phyloP scores from a whole-genome alignment of 1,140 invertebrate species.

The Calephelis virginiensis region DNA sequence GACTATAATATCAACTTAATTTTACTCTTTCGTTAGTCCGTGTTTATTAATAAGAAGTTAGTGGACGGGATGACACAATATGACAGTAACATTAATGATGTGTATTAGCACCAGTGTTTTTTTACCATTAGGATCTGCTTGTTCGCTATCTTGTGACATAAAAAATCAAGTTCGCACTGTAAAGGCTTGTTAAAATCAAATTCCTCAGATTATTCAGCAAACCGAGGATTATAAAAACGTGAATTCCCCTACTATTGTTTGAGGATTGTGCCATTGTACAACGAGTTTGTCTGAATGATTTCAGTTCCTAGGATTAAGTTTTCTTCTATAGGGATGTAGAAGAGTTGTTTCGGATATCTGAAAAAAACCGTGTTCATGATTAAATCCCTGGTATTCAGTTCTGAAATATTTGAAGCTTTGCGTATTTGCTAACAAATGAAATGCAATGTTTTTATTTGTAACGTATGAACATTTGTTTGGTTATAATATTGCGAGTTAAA shows the following conservation, averaged over 20 bases:
- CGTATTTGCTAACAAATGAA: no score
- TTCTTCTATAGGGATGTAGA: not conserved
- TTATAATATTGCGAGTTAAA: no score
- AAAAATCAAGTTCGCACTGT: not conserved
- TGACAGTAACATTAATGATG: no score
- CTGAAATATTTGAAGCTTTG: no score
- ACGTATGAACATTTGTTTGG: no score
- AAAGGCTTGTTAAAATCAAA: slow-evolving; percentile 2
- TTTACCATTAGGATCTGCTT: no score
- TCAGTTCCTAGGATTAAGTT: not conserved
- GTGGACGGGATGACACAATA: no score
- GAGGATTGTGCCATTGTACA: slow-evolving; percentile 2
- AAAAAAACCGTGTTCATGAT: not conserved
- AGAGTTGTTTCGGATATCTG: not conserved
- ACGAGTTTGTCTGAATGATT: not conserved
- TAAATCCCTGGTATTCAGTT: not conserved
- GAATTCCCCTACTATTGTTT: slow-evolving; percentile 3
- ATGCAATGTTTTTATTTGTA: no score
- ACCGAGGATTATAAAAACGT: slow-evolving; percentile 4
- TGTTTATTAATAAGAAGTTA: no score
- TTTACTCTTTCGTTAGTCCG: no score
- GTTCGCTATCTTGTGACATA: not conserved
- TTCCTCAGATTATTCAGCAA: slow-evolving; percentile 3
- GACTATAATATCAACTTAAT: no score
- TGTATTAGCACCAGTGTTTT: no score